Evolutionary conservation across 2,888 invertebrate genomes (phyloP), one percentile per base, ranked within the genome.

Genomic region (Sinopyrophorus schimmeli): DNA sequence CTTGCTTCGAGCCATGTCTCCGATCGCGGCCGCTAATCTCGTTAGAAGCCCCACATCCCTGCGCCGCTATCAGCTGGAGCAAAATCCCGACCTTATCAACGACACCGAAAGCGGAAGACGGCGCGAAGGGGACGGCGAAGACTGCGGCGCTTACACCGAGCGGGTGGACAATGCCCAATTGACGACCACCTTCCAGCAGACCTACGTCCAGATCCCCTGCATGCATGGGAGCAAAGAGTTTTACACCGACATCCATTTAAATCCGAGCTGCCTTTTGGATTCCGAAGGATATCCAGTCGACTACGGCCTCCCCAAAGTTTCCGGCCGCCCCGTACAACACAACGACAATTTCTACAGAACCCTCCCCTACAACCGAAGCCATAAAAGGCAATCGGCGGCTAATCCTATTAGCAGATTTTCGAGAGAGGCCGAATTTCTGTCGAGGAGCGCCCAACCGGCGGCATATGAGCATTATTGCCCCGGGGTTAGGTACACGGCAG

Each of bases 61-160:
- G 55, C 69, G 77, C 41, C 76, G 74, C 54, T 79, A 77, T 60
- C 74, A 72, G 53, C 54, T 67, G 60, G 87, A 88, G 69, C 85
- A 84, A 72, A 88, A 88, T 73, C 88, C 88, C 44, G 88, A 89
- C 74, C 77, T 89, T 69, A 86, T 89, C 70, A 88, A 85, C 73
- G 88, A 87, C 67, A 85, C 84, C 58, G 86, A 86, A 74, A 83
- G 77, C 54, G 77, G 77, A 1, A 77, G 75, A 16, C 61, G 69
- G 58, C 71, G 66, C 57, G 76, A 75, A 38, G 74, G 71, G 1
- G 47, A 42, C 55, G 50, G 43, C 51, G 60, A 62, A 2, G 57
- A 61, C 57, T 65, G 64, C 44, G 63, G 63, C 49, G 57, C 59
- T 14, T 58, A 64, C 31, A 59, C 59, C 20, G 66, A 66, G 34